Conservation (phyloP, 2,888 invertebrate genomes). For the Hydropsyche betteni region DNA sequence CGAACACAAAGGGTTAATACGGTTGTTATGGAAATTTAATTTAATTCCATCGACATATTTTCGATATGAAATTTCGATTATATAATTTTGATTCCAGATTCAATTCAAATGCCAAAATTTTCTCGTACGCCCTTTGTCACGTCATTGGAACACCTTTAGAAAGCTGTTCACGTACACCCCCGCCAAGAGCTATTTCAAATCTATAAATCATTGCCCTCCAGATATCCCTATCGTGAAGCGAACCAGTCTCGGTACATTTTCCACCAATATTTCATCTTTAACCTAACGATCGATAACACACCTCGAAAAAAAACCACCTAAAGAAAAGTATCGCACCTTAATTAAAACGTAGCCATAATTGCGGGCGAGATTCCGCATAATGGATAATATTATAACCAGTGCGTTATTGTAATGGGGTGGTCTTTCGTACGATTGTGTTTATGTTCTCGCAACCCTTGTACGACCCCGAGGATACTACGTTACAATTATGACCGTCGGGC, state of each 20-base stretch:
- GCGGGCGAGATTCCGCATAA: background rate
- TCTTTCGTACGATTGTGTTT: slow-evolving; percentile 47
- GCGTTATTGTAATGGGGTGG: slow-evolving; percentile 24
- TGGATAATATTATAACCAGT: background rate
- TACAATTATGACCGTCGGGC: slow-evolving; percentile 47
- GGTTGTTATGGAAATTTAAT: too few species aligned
- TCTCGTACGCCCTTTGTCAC: slow-evolving; percentile 37
- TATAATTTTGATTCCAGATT: background rate
- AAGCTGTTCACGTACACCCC: slow-evolving; percentile 48
- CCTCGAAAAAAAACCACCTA: background rate
- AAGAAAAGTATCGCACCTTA: background rate
- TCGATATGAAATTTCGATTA: background rate
- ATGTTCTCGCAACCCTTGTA: slow-evolving; percentile 43
- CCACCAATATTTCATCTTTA: slow-evolving; percentile 6
- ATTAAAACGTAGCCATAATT: slow-evolving; percentile 1
- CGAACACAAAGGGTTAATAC: too few species aligned
- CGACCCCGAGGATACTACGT: slow-evolving; percentile 44
- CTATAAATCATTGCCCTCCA: slow-evolving; percentile 48
- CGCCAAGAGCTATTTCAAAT: slow-evolving; percentile 49
- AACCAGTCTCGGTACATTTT: slow-evolving; percentile 2
- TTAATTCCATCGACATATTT: background rate
- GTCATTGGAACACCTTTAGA: slow-evolving; percentile 47
- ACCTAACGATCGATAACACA: background rate
- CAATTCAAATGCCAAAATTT: background rate
- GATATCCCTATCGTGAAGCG: slow-evolving; percentile 49